Evolutionary conservation across 2,113 vertebrate genomes (phyloP), one percentile per base, ranked within the genome.

Genomic region (Picathartes gymnocephalus): DNA sequence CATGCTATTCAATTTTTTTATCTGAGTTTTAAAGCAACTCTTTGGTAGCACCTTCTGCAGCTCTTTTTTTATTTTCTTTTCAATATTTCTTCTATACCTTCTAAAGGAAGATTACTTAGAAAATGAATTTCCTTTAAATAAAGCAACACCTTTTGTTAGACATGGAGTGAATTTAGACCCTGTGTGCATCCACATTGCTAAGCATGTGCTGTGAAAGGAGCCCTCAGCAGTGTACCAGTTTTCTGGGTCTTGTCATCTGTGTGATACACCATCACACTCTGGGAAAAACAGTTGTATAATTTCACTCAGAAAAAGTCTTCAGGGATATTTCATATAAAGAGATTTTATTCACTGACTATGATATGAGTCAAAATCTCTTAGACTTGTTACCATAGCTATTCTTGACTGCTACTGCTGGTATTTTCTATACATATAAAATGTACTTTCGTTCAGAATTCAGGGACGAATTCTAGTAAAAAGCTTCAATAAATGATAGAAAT

Each of bases 371-470:
- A 95, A 95, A 97, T 97, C 93, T 81, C 64, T 89, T 72, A 74
- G 86, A 90, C 58, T 96, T 95, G 81, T 94, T 84, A 95, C 87
- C 86, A 88, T 87, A 95, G 57, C n/a, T 93, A 93, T 96, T 95
- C 86, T 97, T 94, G 45, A 84, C 79, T 91, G 91, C 78, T 93
- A 79, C 61, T 83, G 93, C 70, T 91, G 77, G 89, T 95, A 79
- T 97, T 93, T 97, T 93, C 74, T 88, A 90, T 79, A 84, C 84
- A 81, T 95, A 82, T 81, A 95, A 96, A 98, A 95, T 94, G 81
- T 80, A 89, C 61, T 91, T 84, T 92, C 88, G 53, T 94, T 95
- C 66, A 91, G 51, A 87, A 93, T 56, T 81, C 87, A 73, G 53
- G 56, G 42, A 72, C 65, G 64, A 85, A 70, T 74, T 90, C 79